Base-by-base conservation (phyloP, 2,888 invertebrate genomes). In the Tipula unca region DNA sequence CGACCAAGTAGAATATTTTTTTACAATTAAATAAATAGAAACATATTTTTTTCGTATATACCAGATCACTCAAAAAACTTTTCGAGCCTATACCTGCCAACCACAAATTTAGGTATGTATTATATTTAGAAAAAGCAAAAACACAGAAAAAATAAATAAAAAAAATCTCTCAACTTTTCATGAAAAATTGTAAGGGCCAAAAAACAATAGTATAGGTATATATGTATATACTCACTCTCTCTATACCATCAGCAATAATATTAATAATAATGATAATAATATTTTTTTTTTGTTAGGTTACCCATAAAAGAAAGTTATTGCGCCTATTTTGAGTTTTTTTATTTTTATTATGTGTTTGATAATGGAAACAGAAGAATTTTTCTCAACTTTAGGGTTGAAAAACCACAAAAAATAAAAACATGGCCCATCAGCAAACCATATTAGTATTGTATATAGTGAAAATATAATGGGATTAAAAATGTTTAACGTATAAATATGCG, bases 301-400 rank as follows among this genome's bases (percentile, higher is more conserved):
- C 69, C 69, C 69, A 69, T 69, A 69, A 69, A 69, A 69, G 69
- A 69, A 69, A 69, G 69, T 69, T 69, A 69, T 69, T 69, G 69
- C 69, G 69, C 13, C 69, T 69, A 25, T 69, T 69, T 48, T 48
- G 48, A n/a, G 48, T 48, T n/a, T 25, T 20, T 25, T 20, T 54
- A 8, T 54, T 54, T 25, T 69, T 69, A 69, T 69, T 69, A 69
- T 69, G 20, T 69, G 69, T 69, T 69, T 69, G 25, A 69, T 69
- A 69, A 69, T 69, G 25, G 69, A 69, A 69, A 69, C 25, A 10
- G 25, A 54, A 17, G 69, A 69, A 69, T 69, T 69, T 69, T 69
- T 69, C 25, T 25, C 10, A 14, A 20, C 25, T 69, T 69, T 25
- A 69, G 69, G 69, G 69, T 69, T 69, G 25, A 25, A 69, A 69